phyloP scores from a whole-genome alignment of 2,797 vertebrate species.

The Cossypha caffra region DNA sequence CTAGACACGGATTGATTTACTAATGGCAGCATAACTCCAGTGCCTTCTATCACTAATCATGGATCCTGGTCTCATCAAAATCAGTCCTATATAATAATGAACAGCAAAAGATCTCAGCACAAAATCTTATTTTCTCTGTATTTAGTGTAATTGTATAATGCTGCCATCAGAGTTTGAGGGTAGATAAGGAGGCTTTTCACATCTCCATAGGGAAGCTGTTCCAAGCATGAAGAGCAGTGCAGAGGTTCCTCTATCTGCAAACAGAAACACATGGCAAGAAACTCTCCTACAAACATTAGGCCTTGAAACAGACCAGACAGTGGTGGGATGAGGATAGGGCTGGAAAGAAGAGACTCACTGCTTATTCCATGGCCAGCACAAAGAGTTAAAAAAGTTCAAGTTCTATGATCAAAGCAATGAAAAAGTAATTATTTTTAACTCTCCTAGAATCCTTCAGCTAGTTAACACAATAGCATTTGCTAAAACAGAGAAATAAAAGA shows the following conservation, averaged over 20 bases:
- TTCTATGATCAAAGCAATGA: background rate
- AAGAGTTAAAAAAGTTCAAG: no score
- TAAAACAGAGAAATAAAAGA: background rate
- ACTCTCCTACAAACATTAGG: background rate
- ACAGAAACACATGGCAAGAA: background rate
- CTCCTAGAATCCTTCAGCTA: background rate
- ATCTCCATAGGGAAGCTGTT: background rate
- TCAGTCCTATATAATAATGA: background rate
- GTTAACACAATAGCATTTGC: background rate
- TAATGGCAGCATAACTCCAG: background rate
- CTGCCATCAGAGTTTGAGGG: background rate
- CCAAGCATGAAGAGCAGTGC: background rate
- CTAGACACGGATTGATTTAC: background rate
- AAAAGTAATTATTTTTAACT: background rate
- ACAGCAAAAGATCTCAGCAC: background rate
- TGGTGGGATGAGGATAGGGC: fast-evolving
- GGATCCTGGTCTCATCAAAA: background rate
- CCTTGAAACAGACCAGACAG: background rate
- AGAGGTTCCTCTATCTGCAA: background rate
- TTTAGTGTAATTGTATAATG: background rate
- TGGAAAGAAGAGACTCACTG: background rate
- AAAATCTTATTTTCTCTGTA: background rate
- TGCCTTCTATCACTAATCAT: background rate
- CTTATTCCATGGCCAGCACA: background rate
- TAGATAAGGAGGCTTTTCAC: background rate